Base-by-base conservation (phyloP, 2,113 vertebrate genomes). In the Rafetus swinhoei region DNA sequence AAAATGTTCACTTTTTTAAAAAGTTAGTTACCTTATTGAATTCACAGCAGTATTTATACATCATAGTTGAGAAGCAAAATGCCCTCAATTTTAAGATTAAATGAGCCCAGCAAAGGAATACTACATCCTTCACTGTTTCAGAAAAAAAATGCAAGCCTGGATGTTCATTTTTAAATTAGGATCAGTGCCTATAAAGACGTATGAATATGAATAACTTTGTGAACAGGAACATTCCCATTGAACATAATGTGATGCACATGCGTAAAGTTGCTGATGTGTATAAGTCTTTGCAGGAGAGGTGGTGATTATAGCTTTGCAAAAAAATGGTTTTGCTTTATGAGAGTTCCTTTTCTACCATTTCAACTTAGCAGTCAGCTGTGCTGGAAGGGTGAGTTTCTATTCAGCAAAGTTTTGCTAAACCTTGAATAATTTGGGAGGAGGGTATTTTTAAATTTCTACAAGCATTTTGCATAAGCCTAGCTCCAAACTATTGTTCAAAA, bases 21-120 rank as follows among this genome's bases (percentile, higher is more conserved):
- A 62, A 16, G 2, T 15, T 60, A 27, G 29, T 65, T 29, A 65
- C 60, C 14, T 65, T 65, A 16, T 65, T 65, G 39, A 45, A 45
- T 22, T 39, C 35, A 45, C 7, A 55, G 53, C 65, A 76, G 21
- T 80, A 77, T 50, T 77, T 77, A 76, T 94, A 89, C 65, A 5
- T 29, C 81, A 5, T 1, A 16, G 13, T 1, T 21, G 72, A 81
- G 62, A 87, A 81, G 50, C 2, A 84, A 93, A 65, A 29, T 65
- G 60, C 13, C 6, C 0, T 3, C 24, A 56, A 25, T 72, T 88
- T 16, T 88, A 39, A 18, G 21, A 76, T n/a, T 84, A 11, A 81
- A 13, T 18, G 6, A 91, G 29, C 8, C 39, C 65, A 9, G 9
- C 86, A 84, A 0, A 0, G 1, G 2, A 1, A 15, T 4, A 19